These are phyloP conservation scores for Lepidurus couesii DNA, from an alignment of 1,140 invertebrate genomes.

Conservation along the genomic window DNA sequence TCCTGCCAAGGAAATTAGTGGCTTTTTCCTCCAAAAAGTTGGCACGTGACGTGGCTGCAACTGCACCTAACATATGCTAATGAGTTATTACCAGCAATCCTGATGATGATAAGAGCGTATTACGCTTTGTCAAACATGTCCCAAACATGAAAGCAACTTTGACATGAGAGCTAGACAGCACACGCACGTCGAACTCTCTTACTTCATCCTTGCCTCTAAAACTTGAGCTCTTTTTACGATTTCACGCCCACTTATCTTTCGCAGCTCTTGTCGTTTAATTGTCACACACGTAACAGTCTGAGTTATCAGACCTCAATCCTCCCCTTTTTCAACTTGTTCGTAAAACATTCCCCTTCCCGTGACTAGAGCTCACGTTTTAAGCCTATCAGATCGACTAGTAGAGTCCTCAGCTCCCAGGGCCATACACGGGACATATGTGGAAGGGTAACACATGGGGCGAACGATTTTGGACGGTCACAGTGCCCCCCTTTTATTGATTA, in stretches of 20 bases:
- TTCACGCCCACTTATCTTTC: too few species aligned
- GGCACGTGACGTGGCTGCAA: slow-evolving; percentile 2
- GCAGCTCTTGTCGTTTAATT: too few species aligned
- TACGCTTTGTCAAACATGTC: neutral
- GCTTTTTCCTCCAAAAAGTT: neutral
- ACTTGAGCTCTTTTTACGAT: too few species aligned
- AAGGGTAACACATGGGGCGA: too few species aligned
- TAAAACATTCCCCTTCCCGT: neutral
- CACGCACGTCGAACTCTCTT: neutral
- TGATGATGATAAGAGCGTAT: neutral
- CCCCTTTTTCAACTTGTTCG: neutral
- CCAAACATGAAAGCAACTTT: neutral
- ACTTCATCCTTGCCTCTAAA: neutral
- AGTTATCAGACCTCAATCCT: too few species aligned
- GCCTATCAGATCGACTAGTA: neutral
- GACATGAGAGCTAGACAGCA: neutral
- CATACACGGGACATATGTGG: too few species aligned
- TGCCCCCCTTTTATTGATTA: too few species aligned
- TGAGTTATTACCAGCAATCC: neutral
- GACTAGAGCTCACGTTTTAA: neutral
- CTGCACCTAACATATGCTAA: neutral
- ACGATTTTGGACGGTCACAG: too few species aligned
- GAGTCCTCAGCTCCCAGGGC: too few species aligned
- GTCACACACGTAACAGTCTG: too few species aligned
- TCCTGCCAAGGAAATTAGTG: neutral